Evolutionary conservation across 2,113 vertebrate genomes (phyloP), one percentile per base, ranked within the genome.

Genomic region (Triplophysa siluroides): DNA sequence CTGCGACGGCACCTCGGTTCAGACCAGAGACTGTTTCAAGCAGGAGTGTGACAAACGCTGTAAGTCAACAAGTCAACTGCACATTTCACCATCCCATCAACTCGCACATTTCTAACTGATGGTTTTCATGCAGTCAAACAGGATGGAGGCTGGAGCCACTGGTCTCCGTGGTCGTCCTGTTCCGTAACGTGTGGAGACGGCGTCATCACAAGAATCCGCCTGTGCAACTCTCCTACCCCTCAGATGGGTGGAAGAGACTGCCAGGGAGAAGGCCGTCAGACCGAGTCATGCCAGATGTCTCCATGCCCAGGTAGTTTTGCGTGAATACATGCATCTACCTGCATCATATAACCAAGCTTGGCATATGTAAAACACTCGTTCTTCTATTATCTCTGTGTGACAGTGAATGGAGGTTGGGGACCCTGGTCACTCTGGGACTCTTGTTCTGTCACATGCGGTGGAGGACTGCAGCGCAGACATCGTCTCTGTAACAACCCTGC

Each of bases 141-240:
- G 90, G 95, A 99, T 85, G 98, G 98, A 24, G 94, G 94, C 67
- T 99, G 98, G 98, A 99, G 97, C 90, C 96, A 98, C 84, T 99
- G 98, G 98, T 99, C 98, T 0, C 98, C 98, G 0, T 99, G 98
- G 98, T 99, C 98, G 0, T 98, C 97, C 0, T 99, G 98, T 84
- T 98, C 98, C 8, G 97, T 98, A 81, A 97, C 95, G 8, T 99
- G 98, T 54, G 98, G 97, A 1, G 91, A 88, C 4, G 98, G 98
- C 0, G 92, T 95, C 83, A 96, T 98, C 87, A 99, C 98, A 47
- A 95, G 97, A 83, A 99, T 99, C 86, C 96, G 97, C 71, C 96
- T 99, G 75, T 99, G 98, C 85, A 99, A 99, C 91, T 99, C 98
- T 18, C 98, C 98, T 60, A 97, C 96, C 24, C 97, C 98, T 76